These are phyloP conservation scores for Heterotis niloticus DNA, from an alignment of 2,113 vertebrate genomes.

Conservation along the genomic window DNA sequence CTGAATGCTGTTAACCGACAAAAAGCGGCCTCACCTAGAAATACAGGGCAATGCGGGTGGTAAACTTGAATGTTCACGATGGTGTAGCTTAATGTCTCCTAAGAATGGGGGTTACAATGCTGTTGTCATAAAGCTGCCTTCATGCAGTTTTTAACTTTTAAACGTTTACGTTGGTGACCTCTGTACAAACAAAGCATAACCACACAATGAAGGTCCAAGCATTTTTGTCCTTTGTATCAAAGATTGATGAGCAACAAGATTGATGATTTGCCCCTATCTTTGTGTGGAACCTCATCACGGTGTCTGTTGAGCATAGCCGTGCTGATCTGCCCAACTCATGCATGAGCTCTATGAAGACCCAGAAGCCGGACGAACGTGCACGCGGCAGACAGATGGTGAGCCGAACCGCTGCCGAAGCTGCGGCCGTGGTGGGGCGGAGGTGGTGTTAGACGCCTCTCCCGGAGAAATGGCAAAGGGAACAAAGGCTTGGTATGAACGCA, in stretches of 20 bases:
- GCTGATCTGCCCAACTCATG: conserved; percentile 68
- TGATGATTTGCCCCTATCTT: conserved; percentile 67
- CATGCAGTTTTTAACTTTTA: not conserved
- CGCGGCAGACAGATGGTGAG: conserved; percentile 13
- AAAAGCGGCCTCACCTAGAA: too few relatives aligned
- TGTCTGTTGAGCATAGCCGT: conserved; percentile 55
- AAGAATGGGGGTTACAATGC: not conserved
- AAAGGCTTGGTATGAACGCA: not conserved
- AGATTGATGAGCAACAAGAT: conserved; percentile 69
- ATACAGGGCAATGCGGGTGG: too few relatives aligned
- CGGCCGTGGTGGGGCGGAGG: not conserved
- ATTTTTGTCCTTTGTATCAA: conserved; percentile 22
- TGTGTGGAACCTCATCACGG: conserved; percentile 62
- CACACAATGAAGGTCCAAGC: conserved; percentile 9
- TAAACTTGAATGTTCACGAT: too few relatives aligned
- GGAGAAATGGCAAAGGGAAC: not conserved
- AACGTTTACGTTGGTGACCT: not conserved
- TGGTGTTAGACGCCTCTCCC: not conserved
- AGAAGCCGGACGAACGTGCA: conserved; percentile 8
- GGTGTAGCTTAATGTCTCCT: not conserved
- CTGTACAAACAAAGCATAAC: not conserved
- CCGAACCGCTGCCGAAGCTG: not conserved
- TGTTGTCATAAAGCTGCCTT: not conserved
- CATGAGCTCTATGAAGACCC: conserved; percentile 34
- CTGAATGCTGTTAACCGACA: too few relatives aligned